These are phyloP conservation scores for Cynodonichthys magdalenae DNA, from an alignment of 2,797 vertebrate genomes.

Conservation along the genomic window DNA sequence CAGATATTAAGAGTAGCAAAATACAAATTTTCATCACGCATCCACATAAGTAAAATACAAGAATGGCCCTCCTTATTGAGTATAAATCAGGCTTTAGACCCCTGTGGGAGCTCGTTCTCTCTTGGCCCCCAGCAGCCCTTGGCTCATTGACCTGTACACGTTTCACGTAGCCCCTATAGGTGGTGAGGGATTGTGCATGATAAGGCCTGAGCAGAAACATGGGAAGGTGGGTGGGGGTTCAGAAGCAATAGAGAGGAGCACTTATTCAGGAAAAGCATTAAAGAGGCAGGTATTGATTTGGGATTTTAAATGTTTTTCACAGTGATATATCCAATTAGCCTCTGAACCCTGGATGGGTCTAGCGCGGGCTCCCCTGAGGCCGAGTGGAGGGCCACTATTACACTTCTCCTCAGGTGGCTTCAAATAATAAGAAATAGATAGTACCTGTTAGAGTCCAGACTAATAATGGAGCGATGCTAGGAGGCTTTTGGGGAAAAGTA, in stretches of 20 bases:
- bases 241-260: conserved; percentile 71
- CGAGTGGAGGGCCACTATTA: conserved; percentile 47
- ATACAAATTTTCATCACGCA: too few relatives aligned
- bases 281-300: conserved; percentile 83
- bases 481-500: conserved; percentile 19
- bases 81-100: conserved; percentile 18
- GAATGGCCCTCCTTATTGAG: too few relatives aligned
- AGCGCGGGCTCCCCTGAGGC: conserved; percentile 67
- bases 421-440: conserved; percentile 65
- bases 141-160: conserved; percentile 67
- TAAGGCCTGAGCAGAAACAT: conserved; percentile 33
- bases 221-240: conserved; percentile 40
- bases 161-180: conserved; percentile 66
- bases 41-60: too few relatives aligned
- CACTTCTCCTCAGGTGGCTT: conserved; percentile 54
- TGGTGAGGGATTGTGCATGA: conserved; percentile 65
- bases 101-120: conserved; percentile 61
- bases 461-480: conserved; percentile 27
- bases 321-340: conserved; percentile 85
- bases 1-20: too few relatives aligned
- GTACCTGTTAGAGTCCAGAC: conserved; percentile 66
- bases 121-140: conserved; percentile 61
- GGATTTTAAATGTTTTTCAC: conserved; percentile 85
- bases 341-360: conserved; percentile 80
- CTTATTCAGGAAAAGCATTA: conserved; percentile 83